A percentile compares a stretch with the other conserved stretches of the same genome.
Conservation (phyloP, 2,888 invertebrate genomes). For the Esperia sulphurella region DNA sequence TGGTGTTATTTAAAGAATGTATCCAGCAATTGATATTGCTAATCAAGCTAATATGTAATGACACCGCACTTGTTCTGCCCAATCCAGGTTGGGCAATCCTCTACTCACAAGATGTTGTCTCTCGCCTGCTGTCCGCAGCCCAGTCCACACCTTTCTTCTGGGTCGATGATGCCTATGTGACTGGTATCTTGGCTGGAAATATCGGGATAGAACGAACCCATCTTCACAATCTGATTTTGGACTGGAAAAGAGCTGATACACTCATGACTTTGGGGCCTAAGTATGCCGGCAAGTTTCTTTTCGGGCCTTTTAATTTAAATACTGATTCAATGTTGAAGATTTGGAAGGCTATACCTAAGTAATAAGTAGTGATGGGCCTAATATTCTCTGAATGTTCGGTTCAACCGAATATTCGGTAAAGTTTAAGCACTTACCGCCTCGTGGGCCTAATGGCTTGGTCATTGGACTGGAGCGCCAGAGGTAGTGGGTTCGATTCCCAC, state of each 20-base stretch:
- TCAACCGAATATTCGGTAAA: too few species aligned
- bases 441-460: too few species aligned
- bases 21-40: too few species aligned
- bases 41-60: too few species aligned
- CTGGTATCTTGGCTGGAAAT: conserved; percentile 81
- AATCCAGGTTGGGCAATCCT: conserved; percentile 79
- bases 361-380: not conserved
- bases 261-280: conserved; percentile 34
- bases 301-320: conserved; percentile 75
- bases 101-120: conserved; percentile 82
- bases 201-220: conserved; percentile 78
- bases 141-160: conserved; percentile 85
- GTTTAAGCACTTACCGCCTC: too few species aligned
- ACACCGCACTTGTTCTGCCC: not conserved
- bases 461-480: too few species aligned
- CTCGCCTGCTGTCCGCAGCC: conserved; percentile 78
- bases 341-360: conserved; percentile 58
- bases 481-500: too few species aligned
- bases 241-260: conserved; percentile 30
- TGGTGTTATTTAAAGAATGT: too few species aligned
- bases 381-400: too few species aligned
- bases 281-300: conserved; percentile 63
- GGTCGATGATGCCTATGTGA: conserved; percentile 91
- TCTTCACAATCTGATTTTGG: conserved; percentile 60
- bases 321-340: conserved; percentile 66